A percentile compares a stretch with the other conserved stretches of the same genome.
Evolutionary conservation across 2,113 vertebrate genomes (phyloP).

Genomic region (Vanacampus margaritifer): DNA sequence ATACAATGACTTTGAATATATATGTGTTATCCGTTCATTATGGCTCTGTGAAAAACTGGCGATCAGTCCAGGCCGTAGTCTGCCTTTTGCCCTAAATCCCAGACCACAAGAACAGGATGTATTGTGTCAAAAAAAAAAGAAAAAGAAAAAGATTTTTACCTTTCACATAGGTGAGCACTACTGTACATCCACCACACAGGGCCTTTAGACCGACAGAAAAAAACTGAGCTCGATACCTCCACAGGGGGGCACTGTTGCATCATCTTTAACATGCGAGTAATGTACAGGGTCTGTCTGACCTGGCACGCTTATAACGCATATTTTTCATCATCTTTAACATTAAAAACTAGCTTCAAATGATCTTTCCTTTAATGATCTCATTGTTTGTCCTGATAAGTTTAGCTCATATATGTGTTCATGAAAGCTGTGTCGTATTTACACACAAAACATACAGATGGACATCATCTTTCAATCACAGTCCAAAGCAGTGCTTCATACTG

Average conservation of each 20-base stretch:
- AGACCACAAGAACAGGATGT: too few relatives aligned
- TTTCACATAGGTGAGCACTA: too few relatives aligned
- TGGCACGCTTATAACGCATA: too few relatives aligned
- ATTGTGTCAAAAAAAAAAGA: too few relatives aligned
- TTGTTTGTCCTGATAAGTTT: constrained; percentile 6
- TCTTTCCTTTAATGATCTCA: neutral
- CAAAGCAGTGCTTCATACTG: constrained; percentile 39
- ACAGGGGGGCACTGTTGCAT: constrained; percentile 51
- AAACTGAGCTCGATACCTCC: constrained; percentile 67
- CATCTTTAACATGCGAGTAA: constrained; percentile 3
- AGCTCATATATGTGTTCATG: constrained; percentile 12
- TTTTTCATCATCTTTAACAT: constrained; percentile 11
- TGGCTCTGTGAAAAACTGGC: too few relatives aligned
- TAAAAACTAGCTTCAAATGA: neutral
- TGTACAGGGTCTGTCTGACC: too few relatives aligned
- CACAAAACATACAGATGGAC: constrained; percentile 39
- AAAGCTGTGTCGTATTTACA: constrained; percentile 6
- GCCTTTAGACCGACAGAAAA: neutral
- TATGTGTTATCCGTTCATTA: too few relatives aligned
- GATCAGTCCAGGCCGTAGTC: too few relatives aligned
- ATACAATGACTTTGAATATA: too few relatives aligned
- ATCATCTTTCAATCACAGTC: constrained; percentile 32
- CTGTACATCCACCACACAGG: too few relatives aligned
- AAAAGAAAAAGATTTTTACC: too few relatives aligned
- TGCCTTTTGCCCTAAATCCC: too few relatives aligned